Base-by-base conservation (phyloP, 2,888 invertebrate species). In the Epinotia demarniana region DNA sequence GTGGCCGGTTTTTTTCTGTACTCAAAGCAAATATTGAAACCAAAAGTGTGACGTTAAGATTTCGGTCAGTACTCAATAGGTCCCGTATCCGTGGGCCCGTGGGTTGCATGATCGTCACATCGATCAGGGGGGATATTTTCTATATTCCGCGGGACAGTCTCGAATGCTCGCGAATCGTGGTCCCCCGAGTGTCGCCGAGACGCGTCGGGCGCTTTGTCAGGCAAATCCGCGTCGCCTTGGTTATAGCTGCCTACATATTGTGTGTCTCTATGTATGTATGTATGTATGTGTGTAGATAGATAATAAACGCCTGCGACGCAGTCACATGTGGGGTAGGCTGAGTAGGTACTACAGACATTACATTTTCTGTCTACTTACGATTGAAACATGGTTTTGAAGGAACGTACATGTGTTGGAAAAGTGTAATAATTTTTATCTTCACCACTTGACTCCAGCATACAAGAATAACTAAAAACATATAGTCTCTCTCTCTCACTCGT, bases 121-220 rank as follows among this genome's bases (percentile, higher is more conserved):
- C 11, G n/a, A 57, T 12, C 23, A 23, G 12, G 33, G 12, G 33
- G 23, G 16, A 62, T 2, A 6, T 16, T n/a, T 3, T 12, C 4
- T 1, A 16, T 18, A 33, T 66, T 55, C 19, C 39, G 11, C 19
- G 49, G 27, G 60, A 62, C 33, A 12, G 64, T 72, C 72, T 9
- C 18, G 19, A 43, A 18, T 2, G n/a, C 0, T 13, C 8, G 5
- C 4, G 19, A 13, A 23, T 19, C 13, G 68, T 81, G 72, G 82
- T 66, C 77, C 77, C 82, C 79, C 78, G 79, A 80, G 83, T 81
- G 80, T 81, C 82, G 84, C 85, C 87, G 86, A 84, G 85, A 81
- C 85, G 88, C 85, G 87, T 86, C 82, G 85, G 85, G 83, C 81
- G 82, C 87, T 85, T 92, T 92, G 92, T 92, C 84, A 90, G 83